phyloP scores from a whole-genome alignment of 2,113 vertebrate species.

The Pygoscelis adeliae region DNA sequence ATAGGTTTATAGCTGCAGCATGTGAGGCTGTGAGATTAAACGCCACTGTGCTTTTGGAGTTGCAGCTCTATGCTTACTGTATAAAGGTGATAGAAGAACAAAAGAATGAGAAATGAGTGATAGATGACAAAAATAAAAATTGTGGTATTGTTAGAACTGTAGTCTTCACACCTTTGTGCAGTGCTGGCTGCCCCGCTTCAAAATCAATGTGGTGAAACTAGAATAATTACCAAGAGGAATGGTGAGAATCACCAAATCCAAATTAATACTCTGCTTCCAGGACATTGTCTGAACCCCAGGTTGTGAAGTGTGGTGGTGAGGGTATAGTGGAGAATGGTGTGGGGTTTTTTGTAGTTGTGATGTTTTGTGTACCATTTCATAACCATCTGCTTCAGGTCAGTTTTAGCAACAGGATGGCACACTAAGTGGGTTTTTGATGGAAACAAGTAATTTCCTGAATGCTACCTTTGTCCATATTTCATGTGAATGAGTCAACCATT shows the following conservation, averaged over 20 bases:
- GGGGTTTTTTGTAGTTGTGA: accelerated
- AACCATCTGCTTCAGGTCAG: not conserved
- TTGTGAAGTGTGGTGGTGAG: not conserved
- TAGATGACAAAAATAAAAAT: not conserved
- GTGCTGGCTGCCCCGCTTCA: not conserved
- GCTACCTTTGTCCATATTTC: not conserved
- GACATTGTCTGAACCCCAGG: not conserved
- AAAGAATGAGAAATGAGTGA: not conserved
- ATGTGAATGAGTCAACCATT: not conserved
- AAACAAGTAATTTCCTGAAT: not conserved
- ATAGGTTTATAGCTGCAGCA: not conserved
- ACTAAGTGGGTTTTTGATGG: not conserved
- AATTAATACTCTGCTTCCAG: not conserved
- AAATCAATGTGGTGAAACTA: not conserved
- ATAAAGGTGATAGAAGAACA: not conserved
- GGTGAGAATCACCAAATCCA: not conserved
- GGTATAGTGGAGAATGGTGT: not conserved
- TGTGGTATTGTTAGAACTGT: not conserved
- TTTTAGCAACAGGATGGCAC: not conserved
- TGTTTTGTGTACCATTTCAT: not conserved
- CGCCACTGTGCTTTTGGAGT: not conserved
- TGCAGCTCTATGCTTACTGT: not conserved
- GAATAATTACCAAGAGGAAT: not conserved
- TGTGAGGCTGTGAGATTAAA: not conserved
- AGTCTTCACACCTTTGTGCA: not conserved